Percentiles rank a stretch among this genome's conserved stretches.
These are phyloP conservation scores for Malthinus seriepunctatus DNA, from an alignment of 2,888 invertebrate species.

Conservation along the genomic window DNA sequence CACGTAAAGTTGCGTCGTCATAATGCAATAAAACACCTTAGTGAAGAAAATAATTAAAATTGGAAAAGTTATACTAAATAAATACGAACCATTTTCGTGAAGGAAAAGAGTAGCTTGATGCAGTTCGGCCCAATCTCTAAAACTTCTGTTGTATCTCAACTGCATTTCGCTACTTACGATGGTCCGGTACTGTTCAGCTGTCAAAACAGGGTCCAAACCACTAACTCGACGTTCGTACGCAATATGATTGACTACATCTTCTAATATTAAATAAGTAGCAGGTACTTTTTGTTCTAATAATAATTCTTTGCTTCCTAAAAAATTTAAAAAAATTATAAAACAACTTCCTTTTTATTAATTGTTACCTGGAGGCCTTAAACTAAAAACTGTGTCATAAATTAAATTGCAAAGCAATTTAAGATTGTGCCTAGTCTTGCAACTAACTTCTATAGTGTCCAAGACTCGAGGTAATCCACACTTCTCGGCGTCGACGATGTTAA, in stretches of 20 bases:
- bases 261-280: conserved; percentile 91
- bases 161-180: conserved; percentile 68
- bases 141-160: conserved; percentile 69
- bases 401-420: conserved; percentile 87
- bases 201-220: conserved; percentile 78
- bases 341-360: neutral
- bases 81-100: conserved; percentile 83
- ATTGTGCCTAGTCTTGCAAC: conserved; percentile 86
- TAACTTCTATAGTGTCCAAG: conserved; percentile 90
- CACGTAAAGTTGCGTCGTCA: conserved; percentile 91
- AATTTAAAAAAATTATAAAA: conserved; percentile 3
- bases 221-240: conserved; percentile 73
- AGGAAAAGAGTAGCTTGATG: conserved; percentile 96
- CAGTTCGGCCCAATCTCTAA: conserved; percentile 87
- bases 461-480: conserved; percentile 94
- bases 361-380: conserved; percentile 82
- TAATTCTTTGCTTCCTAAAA: conserved; percentile 81
- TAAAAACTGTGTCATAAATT: conserved; percentile 92
- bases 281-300: conserved; percentile 93
- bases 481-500: conserved; percentile 93
- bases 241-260: conserved; percentile 86
- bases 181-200: conserved; percentile 73
- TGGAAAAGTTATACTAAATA: too few species aligned
- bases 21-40: conserved; percentile 90
- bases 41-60: neutral